phyloP scores from a whole-genome alignment of 1,140 invertebrate genomes.

The Heliconius melpomene region DNA sequence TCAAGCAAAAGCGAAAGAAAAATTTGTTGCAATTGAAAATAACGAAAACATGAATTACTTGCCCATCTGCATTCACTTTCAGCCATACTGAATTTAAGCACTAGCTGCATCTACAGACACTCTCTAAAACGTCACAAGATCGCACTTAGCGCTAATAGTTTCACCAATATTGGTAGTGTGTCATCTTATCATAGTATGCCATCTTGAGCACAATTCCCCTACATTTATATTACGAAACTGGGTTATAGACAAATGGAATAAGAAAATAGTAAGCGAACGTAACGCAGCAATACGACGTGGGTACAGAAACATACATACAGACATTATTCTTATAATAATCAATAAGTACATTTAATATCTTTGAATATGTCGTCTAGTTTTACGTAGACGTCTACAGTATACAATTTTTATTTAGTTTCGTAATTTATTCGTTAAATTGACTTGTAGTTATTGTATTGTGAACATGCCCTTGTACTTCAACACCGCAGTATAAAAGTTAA shows the following conservation, averaged over 20 bases:
- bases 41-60: no score
- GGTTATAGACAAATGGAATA: slow-evolving; percentile 32
- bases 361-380: slow-evolving; percentile 23
- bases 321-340: slow-evolving; percentile 22
- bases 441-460: slow-evolving; percentile 59
- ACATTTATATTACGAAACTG: slow-evolving; percentile 45
- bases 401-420: slow-evolving; percentile 32
- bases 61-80: no score
- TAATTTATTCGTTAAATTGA: slow-evolving; percentile 64
- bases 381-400: slow-evolving; percentile 30
- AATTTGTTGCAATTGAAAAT: no score
- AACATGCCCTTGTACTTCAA: slow-evolving; percentile 33
- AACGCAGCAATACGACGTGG: slow-evolving; percentile 30
- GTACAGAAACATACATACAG: slow-evolving; percentile 28
- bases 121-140: no score
- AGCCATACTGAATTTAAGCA: no score
- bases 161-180: no score
- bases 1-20: no score
- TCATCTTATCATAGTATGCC: no score
- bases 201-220: no score
- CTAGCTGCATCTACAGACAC: no score
- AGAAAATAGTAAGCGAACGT: slow-evolving; percentile 29
- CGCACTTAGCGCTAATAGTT: no score
- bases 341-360: not conserved
- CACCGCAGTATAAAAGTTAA: slow-evolving; percentile 23